These are phyloP conservation scores for Acanthis flammea DNA, from an alignment of 2,797 vertebrate genomes.

Conservation along the genomic window DNA sequence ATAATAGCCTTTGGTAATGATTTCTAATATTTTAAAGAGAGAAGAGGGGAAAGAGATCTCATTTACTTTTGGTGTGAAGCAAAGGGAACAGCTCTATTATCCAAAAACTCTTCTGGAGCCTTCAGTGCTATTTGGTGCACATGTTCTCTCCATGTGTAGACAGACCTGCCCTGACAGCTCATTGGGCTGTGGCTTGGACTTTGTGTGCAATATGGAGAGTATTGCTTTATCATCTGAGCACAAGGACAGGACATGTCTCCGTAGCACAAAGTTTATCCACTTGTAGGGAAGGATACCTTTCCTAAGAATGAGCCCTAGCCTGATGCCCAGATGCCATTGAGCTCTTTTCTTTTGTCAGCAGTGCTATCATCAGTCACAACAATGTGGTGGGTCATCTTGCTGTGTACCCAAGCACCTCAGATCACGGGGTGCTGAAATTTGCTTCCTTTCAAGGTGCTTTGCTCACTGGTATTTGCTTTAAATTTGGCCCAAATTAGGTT, in stretches of 20 bases:
- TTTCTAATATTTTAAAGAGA: conserved; percentile 34
- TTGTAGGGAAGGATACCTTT: neutral
- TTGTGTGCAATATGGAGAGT: neutral
- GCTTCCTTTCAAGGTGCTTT: neutral
- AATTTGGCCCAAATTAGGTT: neutral
- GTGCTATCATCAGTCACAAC: neutral
- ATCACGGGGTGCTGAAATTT: neutral
- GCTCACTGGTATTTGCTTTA: neutral
- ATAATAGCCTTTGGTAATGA: conserved; percentile 26
- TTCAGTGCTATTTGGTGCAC: neutral
- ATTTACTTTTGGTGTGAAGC: neutral
- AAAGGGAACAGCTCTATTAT: conserved; percentile 11
- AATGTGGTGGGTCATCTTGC: neutral
- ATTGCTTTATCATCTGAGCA: conserved; percentile 20
- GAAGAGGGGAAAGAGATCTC: neutral
- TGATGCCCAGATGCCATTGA: neutral
- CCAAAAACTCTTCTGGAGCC: conserved; percentile 19
- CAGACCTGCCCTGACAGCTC: conserved; percentile 10
- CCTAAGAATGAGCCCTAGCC: neutral
- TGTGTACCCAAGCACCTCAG: neutral
- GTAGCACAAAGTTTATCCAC: neutral
- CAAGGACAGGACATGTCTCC: neutral
- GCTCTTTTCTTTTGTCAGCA: neutral
- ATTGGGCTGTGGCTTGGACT: neutral
- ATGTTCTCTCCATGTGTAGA: neutral